These are phyloP conservation scores for Lottia scabra DNA, from an alignment of 2,888 invertebrate genomes.

Conservation along the genomic window DNA sequence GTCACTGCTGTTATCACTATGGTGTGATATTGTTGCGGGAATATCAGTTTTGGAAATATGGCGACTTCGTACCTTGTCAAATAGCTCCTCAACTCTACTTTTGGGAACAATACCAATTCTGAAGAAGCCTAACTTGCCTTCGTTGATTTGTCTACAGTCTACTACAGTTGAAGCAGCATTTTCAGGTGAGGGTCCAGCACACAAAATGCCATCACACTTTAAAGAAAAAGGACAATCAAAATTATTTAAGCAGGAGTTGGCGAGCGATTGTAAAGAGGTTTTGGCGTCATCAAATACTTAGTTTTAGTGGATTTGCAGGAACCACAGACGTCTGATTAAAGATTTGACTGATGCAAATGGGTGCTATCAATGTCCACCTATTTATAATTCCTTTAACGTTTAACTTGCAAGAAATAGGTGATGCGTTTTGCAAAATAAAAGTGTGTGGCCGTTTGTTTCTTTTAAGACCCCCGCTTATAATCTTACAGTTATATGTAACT, in stretches of 20 bases:
- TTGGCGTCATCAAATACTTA: no score
- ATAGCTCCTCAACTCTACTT: constrained; percentile 41
- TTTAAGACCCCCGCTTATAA: no score
- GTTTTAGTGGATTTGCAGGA: no score
- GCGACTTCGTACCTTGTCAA: constrained; percentile 34
- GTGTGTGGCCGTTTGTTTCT: no score
- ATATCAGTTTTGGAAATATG: constrained; percentile 21
- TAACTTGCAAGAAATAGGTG: no score
- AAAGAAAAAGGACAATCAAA: neutral
- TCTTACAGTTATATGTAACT: constrained; percentile 5
- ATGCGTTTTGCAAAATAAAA: no score
- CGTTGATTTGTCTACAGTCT: constrained; percentile 41
- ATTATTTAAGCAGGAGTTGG: no score
- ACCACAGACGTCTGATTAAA: no score
- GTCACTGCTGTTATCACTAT: constrained; percentile 7
- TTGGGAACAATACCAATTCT: constrained; percentile 49
- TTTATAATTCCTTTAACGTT: no score
- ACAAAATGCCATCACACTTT: constrained; percentile 50
- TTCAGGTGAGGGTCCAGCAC: constrained; percentile 47
- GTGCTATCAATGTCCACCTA: no score
- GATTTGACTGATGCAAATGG: no score
- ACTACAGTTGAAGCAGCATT: constrained; percentile 52
- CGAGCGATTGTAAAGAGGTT: no score
- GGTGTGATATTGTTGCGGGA: constrained; percentile 5
- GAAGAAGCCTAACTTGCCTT: constrained; percentile 47